Conservation (phyloP, 2,888 invertebrate species). For the Prosopocoilus inquinatus region DNA sequence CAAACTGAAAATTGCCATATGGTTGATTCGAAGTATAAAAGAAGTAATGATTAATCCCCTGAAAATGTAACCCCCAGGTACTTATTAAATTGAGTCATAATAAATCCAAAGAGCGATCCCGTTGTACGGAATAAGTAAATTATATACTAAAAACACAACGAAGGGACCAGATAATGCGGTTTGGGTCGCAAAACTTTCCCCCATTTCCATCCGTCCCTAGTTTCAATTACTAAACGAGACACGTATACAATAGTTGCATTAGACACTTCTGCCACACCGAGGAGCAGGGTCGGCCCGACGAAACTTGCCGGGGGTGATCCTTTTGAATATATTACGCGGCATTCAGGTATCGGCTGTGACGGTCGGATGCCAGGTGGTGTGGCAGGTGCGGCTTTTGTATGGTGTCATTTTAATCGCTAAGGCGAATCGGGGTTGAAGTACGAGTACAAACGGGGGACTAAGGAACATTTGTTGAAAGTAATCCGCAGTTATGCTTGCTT, state of each 20-base stretch:
- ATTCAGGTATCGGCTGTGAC: conserved; percentile 10
- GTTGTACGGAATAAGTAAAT: background rate
- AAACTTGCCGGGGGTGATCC: conserved; percentile 9
- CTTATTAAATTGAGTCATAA: no score
- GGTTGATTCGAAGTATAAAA: no score
- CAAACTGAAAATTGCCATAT: no score
- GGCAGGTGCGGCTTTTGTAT: conserved; percentile 17
- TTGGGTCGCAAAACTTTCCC: background rate
- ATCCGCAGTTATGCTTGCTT: background rate
- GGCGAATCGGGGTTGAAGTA: background rate
- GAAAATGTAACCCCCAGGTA: no score
- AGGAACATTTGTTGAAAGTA: conserved; percentile 1
- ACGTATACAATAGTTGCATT: conserved; percentile 13
- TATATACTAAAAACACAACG: conserved; percentile 1
- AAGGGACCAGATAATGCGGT: background rate
- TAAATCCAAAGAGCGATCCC: no score
- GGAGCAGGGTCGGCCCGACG: background rate
- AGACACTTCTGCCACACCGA: conserved; percentile 3
- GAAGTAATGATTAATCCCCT: no score
- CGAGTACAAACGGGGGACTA: no score
- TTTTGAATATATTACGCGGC: conserved; percentile 21
- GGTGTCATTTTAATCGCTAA: conserved; percentile 10
- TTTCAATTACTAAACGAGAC: conserved; percentile 13
- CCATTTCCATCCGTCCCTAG: background rate
- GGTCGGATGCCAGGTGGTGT: conserved; percentile 18